Evolutionary conservation across 2,888 invertebrate genomes (phyloP), one percentile per base, ranked within the genome.

Genomic region (Petrolisthes cinctipes): DNA sequence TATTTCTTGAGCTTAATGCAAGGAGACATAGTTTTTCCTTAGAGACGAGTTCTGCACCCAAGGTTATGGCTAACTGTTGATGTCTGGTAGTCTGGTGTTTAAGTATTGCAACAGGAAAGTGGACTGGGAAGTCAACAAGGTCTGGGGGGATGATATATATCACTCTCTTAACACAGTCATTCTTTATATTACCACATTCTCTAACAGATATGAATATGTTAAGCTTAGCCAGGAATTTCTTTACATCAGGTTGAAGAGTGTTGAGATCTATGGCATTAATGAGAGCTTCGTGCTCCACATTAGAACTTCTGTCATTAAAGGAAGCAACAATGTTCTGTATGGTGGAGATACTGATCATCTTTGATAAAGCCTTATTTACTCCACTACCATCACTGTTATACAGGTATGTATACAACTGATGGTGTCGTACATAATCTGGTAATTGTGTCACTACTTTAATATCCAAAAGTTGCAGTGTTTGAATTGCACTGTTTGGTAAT

Each of bases 1-100:
- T 37, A 37, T 37, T 37, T 7, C 56, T 37, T 4, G 20, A 37
- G 56, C 68, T 37, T 14, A 86, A 17, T 37, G 61, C 75, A 56
- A 61, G 81, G n/a, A 86, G 61, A 75, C 57, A 86, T 11, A 86
- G 51, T 11, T 81, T 61, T 73, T 81, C 81, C 17, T 80, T 57
- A 51, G 20, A 73, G 23, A 86, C 20, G 14, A 11, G 37, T 3
- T 7, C 11, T 14, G 81, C 85, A 73, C 85, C 85, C 14, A 86
- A 20, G 20, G 20, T n/a, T 53, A 17, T 2, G 23, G 85, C 85
- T 20, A 86, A 81, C n/a, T n/a, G 73, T 17, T 23, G 37, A 4
- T 51, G 56, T 6, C 23, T 17, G 20, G n/a, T 5, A 57, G 17
- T 23, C 0, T 68, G 23, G 9, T 73, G 85, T 5, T 54, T 17